Base-by-base conservation (phyloP, 2,797 vertebrate genomes). In the Muraenolepis orangiensis region DNA sequence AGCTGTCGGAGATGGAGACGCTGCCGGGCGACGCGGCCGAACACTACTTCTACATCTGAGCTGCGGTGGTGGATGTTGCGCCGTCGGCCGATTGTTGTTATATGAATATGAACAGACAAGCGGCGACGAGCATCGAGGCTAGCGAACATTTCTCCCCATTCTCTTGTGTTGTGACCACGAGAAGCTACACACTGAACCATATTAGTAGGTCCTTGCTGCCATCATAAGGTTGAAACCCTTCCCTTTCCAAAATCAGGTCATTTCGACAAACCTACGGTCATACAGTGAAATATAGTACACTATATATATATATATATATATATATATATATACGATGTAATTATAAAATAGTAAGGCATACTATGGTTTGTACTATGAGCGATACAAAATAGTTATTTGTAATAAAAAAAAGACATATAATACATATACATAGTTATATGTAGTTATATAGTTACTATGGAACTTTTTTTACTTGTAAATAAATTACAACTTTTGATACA, bases 21-120 rank as follows among this genome's bases (percentile, higher is more conserved):
- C 14, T 66, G 18, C 4, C 61, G 1, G 76, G 79, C 68, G 80
- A 84, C 0, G 36, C 64, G 0, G 4, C 72, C 0, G 88, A 90
- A 4, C 79, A 82, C 78, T 93, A 90, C 83, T 93, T 93, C 81
- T 93, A 83, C 82, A 93, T 93, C 72, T 93, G 79, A 86, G 13
- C n/a, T 20, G 20, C 57, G n/a, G 57, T 2, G n/a, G 20, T 0
- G 6, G 51, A 46, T 1, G 5, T 7, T 2, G 7, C 18, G 42
- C 42, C 16, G 42, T 14, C 16, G 16, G n/a, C n/a, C n/a, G n/a
- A n/a, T n/a, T n/a, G n/a, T n/a, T n/a, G n/a, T n/a, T n/a, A n/a
- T n/a, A n/a, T n/a, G n/a, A 7, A 26, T 10, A 64, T 26, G 8
- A 26, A 26, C 10, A 64, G 57, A 64, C n/a, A n/a, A 26, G 57